Conservation (phyloP, 2,888 invertebrate genomes). For the Amphipyra berbera region DNA sequence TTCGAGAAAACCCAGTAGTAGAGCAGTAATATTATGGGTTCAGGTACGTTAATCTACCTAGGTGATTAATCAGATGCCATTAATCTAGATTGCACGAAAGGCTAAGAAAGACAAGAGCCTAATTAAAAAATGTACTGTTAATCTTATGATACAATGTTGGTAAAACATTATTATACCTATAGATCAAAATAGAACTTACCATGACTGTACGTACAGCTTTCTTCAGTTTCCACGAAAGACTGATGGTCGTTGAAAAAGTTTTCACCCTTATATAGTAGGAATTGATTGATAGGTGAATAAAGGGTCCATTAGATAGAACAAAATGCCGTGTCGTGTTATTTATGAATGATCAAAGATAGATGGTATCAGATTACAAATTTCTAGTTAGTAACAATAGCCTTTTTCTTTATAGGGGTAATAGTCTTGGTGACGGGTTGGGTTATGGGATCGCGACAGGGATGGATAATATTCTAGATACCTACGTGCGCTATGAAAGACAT, state of each 20-base stretch:
- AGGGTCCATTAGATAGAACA: constrained; percentile 77
- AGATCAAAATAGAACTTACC: constrained; percentile 65
- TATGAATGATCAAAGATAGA: constrained; percentile 50
- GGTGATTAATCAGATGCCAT: too few relatives aligned
- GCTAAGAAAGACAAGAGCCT: too few relatives aligned
- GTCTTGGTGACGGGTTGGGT: constrained; percentile 23
- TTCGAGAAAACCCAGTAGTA: too few relatives aligned
- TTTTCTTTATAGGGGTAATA: constrained; percentile 39
- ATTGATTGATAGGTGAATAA: constrained; percentile 76
- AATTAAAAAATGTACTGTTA: too few relatives aligned
- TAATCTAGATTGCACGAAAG: too few relatives aligned
- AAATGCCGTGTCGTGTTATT: constrained; percentile 57
- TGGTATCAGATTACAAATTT: constrained; percentile 48
- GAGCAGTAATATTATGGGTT: too few relatives aligned
- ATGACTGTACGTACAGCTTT: constrained; percentile 61
- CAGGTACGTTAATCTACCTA: too few relatives aligned
- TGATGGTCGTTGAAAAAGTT: constrained; percentile 56
- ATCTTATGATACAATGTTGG: too few relatives aligned
- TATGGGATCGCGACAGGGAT: constrained; percentile 17
- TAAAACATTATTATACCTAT: too few relatives aligned
- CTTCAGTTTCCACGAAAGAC: constrained; percentile 55
- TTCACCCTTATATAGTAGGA: constrained; percentile 75
- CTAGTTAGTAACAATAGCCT: constrained; percentile 48
- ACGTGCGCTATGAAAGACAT: too few relatives aligned
- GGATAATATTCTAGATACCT: not conserved